Evolutionary conservation across 2,888 invertebrate species (phyloP).

Genomic region (Sinodicranocentrus sp.): DNA sequence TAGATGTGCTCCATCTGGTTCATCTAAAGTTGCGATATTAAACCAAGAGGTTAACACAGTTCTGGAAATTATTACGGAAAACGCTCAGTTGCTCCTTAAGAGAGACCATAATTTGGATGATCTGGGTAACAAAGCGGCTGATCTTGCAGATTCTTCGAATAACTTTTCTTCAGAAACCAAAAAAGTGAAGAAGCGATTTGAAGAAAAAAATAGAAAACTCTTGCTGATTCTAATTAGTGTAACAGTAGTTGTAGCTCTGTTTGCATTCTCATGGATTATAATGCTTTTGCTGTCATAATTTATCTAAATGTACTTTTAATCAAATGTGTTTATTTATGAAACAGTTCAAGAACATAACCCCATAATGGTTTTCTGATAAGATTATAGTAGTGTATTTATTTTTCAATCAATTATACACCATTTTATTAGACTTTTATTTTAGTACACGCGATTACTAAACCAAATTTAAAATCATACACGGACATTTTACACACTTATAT

Average conservation of each 20-base stretch:
- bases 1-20: background rate
- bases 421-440: no score
- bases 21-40: background rate
- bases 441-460: no score
- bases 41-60: background rate
- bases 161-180: background rate
- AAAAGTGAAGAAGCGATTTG: background rate
- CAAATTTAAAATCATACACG: no score
- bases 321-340: no score
- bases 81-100: background rate
- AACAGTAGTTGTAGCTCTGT: background rate
- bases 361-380: no score
- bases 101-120: constrained; percentile 1
- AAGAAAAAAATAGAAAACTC: constrained; percentile 20
- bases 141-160: background rate
- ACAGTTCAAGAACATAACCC: no score
- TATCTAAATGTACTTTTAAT: no score
- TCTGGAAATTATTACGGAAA: background rate
- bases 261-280: background rate
- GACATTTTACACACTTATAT: no score
- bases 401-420: no score
- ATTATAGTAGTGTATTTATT: no score
- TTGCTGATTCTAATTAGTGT: constrained; percentile 6
- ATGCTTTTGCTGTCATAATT: constrained; percentile 26
- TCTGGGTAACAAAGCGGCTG: background rate